Conservation (phyloP, 2,888 invertebrate species). For the Seira sanloemensis region DNA sequence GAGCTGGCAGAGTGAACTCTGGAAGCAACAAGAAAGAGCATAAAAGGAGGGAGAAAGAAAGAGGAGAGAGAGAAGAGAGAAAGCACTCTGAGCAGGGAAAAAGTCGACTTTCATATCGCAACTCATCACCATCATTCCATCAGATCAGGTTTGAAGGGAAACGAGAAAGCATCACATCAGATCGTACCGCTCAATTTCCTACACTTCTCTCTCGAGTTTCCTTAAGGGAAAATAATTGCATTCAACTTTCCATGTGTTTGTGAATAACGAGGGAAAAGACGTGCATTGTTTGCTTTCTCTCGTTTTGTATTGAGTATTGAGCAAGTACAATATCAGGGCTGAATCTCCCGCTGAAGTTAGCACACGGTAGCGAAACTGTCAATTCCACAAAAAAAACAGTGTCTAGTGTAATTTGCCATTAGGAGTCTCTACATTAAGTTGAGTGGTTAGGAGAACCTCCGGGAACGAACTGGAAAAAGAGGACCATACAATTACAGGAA, state of each 20-base stretch:
- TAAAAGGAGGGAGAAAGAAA: not conserved
- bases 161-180: constrained; percentile 11
- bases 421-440: no score
- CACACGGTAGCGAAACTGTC: no score
- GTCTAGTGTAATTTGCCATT: no score
- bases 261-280: not conserved
- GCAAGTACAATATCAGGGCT: no score
- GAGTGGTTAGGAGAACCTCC: no score
- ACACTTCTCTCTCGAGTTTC: not conserved
- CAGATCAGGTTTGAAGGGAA: constrained; percentile 12
- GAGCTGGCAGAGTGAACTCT: constrained; percentile 4
- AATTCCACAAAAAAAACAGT: no score
- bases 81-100: not conserved
- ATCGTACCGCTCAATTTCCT: not conserved
- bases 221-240: not conserved
- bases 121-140: constrained; percentile 30
- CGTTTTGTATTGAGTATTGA: not conserved
- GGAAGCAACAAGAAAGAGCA: not conserved
- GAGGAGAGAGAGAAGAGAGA: not conserved
- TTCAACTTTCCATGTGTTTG: not conserved
- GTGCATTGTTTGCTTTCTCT: not conserved
- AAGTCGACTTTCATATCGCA: constrained; percentile 29
- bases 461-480: no score
- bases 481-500: no score
- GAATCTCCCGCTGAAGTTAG: no score